Evolutionary conservation across 2,113 vertebrate genomes (phyloP).

Genomic region (Microcebus tavaratra): DNA sequence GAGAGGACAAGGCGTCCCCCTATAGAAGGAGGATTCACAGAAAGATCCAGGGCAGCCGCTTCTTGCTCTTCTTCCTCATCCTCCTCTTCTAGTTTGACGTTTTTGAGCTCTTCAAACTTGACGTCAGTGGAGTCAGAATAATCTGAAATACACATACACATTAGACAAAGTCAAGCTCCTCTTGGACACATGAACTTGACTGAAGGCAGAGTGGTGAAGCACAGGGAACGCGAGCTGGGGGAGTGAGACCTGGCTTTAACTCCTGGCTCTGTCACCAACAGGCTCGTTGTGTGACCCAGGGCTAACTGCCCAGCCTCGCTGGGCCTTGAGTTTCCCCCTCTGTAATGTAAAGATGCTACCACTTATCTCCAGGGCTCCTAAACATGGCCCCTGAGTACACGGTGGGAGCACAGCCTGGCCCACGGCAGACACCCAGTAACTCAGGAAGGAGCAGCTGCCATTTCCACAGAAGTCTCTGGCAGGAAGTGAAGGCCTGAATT

Average conservation of each 20-base stretch:
- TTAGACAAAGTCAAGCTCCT: not conserved
- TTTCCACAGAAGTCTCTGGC: not conserved
- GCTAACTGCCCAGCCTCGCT: not conserved
- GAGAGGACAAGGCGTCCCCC: constrained; percentile 61
- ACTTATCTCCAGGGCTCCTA: not conserved
- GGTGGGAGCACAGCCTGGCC: not conserved
- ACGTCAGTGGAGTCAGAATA: constrained; percentile 75
- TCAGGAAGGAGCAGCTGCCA: not conserved
- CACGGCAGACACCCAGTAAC: not conserved
- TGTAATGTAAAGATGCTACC: not conserved
- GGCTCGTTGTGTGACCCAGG: not conserved
- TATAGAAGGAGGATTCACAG: constrained; percentile 79
- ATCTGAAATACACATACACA: constrained; percentile 79
- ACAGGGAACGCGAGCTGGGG: rapidly evolving
- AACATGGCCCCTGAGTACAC: rapidly evolving
- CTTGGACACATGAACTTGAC: not conserved
- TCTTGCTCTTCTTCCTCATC: constrained; percentile 80
- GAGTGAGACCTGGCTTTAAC: not conserved
- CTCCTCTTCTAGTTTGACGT: constrained; percentile 82
- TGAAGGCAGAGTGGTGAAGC: not conserved
- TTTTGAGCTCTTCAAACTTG: constrained; percentile 87
- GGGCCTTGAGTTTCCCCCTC: not conserved
- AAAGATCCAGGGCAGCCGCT: constrained; percentile 85
- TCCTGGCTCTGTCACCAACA: not conserved
- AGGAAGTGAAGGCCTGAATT: not conserved